Evolutionary conservation across 2,797 vertebrate species (phyloP), one percentile per base, ranked within the genome.

Genomic region (Numenius phaeopus): DNA sequence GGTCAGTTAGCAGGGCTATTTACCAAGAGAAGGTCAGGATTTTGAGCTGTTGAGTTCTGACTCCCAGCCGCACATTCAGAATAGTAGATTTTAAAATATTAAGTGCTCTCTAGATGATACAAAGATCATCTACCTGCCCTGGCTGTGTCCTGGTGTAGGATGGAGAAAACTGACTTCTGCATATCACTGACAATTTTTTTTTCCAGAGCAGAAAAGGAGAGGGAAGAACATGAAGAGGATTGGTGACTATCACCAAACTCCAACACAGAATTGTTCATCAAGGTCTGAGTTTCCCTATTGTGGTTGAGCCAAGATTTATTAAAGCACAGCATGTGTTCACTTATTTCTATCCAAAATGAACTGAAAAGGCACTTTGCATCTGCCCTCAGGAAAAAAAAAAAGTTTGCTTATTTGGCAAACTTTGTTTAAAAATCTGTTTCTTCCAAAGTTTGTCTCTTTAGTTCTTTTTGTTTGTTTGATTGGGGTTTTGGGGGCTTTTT

Each of bases 401-500:
- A 91, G 87, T 89, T 94, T 96, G 96, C 92, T 95, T 97, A 94
- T 98, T 98, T 98, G 98, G 97, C 97, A 98, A 98, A 98, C 76
- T 97, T 95, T 97, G 95, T 97, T 97, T 97, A 94, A 97, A 98
- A 98, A 97, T 98, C 98, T 98, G 98, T 95, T 97, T 97, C 95
- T 97, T 96, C 95, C 91, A 84, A 96, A 69, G 97, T 96, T 98
- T 94, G 85, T 89, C 81, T 59, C 70, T 94, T 89, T 82, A 97
- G 94, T 58, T 85, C 73, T 88, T 94, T 96, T 94, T 97, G 87
- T 96, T 92, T 95, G 89, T 57, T 91, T 82, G 75, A 27, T 9
- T 80, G 57, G 58, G 52, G 54, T 67, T 83, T 39, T 3, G 34
- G 59, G 59, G 52, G 12, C 11, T 32, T 37, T 80, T 94, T 69